Base-by-base conservation (phyloP, 2,113 vertebrate species). In the Misgurnus anguillicaudatus region DNA sequence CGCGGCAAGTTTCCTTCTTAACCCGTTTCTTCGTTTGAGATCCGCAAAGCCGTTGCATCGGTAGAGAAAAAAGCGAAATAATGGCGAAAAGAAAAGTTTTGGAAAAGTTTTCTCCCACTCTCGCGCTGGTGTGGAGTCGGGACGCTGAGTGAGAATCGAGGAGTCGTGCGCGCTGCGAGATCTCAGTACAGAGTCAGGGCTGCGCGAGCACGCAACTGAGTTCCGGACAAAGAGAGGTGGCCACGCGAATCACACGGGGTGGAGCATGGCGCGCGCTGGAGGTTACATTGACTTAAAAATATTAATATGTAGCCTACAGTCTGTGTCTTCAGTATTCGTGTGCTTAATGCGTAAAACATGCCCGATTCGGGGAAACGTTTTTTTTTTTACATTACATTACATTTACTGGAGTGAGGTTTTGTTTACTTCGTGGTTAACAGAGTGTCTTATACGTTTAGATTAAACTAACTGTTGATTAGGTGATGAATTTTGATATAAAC, bases 181-280 rank as follows among this genome's bases (percentile, higher is more conserved):
- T 78, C 84, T 81, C 81, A 24, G 82, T 53, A 51, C 45, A 64
- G 60, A 65, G 69, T 66, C 68, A 64, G 60, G 31, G 48, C 71
- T 63, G 83, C 83, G 91, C 90, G 85, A 85, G 81, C 79, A 73
- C 65, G 69, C 57, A 68, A 72, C 74, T 63, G 73, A 85, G 77
- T 82, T 86, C 87, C 85, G 83, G 91, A 93, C 91, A 93, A 93
- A 92, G 92, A 90, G 80, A 58, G 58, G 81, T 83, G 89, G 91
- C 84, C 79, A 85, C 55, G 79, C 68, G 85, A 83, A 92, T 90
- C 83, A 91, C 90, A 88, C 84, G 91, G 91, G 86, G 78, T 89
- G 92, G 91, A 93, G 85, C 84, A 1, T 67, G 90, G 88, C 91
- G 85, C 82, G 61, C 85, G 88, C 47, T 66, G 79, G 70, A n/a